Percentiles rank a stretch among this genome's conserved stretches.
phyloP scores from a whole-genome alignment of 2,797 vertebrate genomes.

The Protosalanx chinensis region DNA sequence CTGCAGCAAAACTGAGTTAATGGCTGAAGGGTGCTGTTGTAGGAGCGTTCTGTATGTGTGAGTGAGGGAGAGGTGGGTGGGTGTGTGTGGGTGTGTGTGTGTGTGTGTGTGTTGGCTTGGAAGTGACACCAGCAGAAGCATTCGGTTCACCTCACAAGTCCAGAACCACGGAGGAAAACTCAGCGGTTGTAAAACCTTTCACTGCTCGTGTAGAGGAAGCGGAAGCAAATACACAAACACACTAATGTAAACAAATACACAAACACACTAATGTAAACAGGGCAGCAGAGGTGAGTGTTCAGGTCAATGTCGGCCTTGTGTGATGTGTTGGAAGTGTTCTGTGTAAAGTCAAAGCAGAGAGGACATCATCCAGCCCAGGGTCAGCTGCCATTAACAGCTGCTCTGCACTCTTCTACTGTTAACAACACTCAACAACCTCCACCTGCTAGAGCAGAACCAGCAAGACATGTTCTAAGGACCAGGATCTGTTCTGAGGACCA shows the following conservation, averaged over 20 bases:
- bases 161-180: conserved; percentile 13
- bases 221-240: not conserved
- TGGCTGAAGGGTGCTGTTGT: not conserved
- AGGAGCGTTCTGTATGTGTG: not conserved
- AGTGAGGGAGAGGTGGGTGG: not conserved
- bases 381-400: conserved; percentile 24
- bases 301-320: conserved; percentile 21
- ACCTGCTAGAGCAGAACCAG: conserved; percentile 21
- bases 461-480: conserved; percentile 3
- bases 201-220: conserved; percentile 4
- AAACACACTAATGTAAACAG: not conserved
- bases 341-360: conserved; percentile 1
- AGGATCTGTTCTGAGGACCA: too few species aligned
- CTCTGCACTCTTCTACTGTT: conserved; percentile 10
- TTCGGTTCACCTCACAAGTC: not conserved
- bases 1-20: not conserved
- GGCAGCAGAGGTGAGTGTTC: conserved; percentile 5
- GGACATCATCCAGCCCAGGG: conserved; percentile 14
- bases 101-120: not conserved
- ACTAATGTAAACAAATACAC: too few species aligned
- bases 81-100: too few species aligned
- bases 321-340: not conserved
- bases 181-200: conserved; percentile 6
- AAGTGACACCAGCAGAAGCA: conserved; percentile 1
- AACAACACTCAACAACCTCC: conserved; percentile 21